phyloP scores from a whole-genome alignment of 1,140 invertebrate genomes.

The Zaprionus capensis region DNA sequence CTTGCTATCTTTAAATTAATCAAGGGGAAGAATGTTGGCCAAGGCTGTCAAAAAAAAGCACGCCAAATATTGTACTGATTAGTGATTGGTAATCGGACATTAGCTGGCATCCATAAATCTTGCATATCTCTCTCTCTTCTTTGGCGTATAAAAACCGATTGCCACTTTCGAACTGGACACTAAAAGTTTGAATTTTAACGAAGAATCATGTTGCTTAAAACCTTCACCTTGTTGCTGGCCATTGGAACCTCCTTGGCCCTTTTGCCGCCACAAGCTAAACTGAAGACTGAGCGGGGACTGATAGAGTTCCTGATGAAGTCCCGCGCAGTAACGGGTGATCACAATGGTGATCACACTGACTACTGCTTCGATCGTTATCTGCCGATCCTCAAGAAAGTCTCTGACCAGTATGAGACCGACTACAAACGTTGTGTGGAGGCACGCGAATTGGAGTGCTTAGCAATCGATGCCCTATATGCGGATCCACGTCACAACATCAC shows the following conservation, averaged over 20 bases:
- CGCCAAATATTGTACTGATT: too few species aligned
- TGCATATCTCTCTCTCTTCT: not conserved
- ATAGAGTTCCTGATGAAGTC: slow-evolving; percentile 25
- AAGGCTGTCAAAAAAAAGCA: too few species aligned
- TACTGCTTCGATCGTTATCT: slow-evolving; percentile 47
- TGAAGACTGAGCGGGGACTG: slow-evolving; percentile 3
- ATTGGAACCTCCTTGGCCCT: slow-evolving; percentile 10
- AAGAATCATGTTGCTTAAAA: slow-evolving; percentile 34
- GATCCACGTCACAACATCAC: not conserved
- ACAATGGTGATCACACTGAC: not conserved
- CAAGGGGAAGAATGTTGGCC: too few species aligned
- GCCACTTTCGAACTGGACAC: slow-evolving; percentile 4
- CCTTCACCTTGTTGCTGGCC: slow-evolving; percentile 13
- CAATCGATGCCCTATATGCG: slow-evolving; percentile 13
- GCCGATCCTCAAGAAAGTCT: slow-evolving; percentile 28
- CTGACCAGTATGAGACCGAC: slow-evolving; percentile 20
- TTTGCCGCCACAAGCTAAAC: not conserved
- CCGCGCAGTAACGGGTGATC: not conserved
- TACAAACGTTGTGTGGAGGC: slow-evolving; percentile 20
- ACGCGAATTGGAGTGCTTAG: not conserved
- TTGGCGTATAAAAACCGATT: slow-evolving; percentile 17
- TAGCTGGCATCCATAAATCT: slow-evolving; percentile 18
- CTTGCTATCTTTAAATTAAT: too few species aligned
- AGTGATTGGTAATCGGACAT: not conserved
- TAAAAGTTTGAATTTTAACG: slow-evolving; percentile 9